Conservation (phyloP, 1,140 invertebrate genomes). For the Protaetia brevitarsis region DNA sequence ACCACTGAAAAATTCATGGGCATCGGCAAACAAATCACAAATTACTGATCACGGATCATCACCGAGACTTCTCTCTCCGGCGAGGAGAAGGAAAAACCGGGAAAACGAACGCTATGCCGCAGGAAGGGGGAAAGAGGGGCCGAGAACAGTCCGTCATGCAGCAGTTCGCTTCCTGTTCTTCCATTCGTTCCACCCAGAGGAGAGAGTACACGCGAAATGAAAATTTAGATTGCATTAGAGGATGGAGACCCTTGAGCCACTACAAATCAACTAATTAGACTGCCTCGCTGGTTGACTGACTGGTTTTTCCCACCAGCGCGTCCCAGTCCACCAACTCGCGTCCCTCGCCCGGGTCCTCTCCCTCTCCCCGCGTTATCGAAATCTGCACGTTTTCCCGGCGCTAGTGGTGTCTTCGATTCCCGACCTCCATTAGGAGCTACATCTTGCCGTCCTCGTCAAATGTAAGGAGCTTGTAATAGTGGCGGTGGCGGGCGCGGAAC, state of each 20-base stretch:
- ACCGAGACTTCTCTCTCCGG: not conserved
- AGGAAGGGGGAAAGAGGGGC: not conserved
- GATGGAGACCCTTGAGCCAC: slow-evolving; percentile 45
- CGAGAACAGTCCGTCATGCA: slow-evolving; percentile 14
- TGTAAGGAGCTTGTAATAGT: too few relatives aligned
- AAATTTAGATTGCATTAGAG: slow-evolving; percentile 50
- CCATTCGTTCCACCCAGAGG: not conserved
- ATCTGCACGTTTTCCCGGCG: not conserved
- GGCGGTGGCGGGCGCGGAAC: too few relatives aligned
- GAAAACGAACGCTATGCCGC: not conserved
- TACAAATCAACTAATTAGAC: slow-evolving; percentile 50
- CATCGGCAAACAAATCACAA: slow-evolving; percentile 17
- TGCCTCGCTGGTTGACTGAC: slow-evolving; percentile 34
- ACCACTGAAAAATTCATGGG: slow-evolving; percentile 17
- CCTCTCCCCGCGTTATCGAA: not conserved
- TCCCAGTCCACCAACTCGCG: slow-evolving; percentile 1
- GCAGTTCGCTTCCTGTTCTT: not conserved
- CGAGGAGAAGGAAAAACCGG: slow-evolving; percentile 3
- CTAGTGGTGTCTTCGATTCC: not conserved
- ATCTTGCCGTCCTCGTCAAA: too few relatives aligned
- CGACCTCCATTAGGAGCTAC: too few relatives aligned
- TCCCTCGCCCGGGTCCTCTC: not conserved
- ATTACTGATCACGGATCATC: slow-evolving; percentile 17
- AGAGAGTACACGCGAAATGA: slow-evolving; percentile 33
- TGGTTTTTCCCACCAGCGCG: slow-evolving; percentile 20